These are phyloP conservation scores for Cephalopachus bancanus DNA, from an alignment of 2,797 vertebrate genomes.

Conservation along the genomic window DNA sequence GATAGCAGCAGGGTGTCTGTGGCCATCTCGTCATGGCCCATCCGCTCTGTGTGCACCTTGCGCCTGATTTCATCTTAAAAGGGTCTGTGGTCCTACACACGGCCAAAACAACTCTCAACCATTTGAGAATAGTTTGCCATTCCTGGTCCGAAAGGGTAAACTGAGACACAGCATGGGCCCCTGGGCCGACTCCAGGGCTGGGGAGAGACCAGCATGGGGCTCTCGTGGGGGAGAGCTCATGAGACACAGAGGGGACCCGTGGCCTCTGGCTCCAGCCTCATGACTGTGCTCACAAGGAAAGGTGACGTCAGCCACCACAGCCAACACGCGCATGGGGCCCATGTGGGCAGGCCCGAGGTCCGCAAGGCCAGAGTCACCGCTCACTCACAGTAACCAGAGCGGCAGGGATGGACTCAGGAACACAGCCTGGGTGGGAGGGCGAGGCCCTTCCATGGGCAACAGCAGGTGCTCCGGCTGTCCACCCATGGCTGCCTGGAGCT, in stretches of 20 bases:
- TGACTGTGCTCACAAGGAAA: not conserved
- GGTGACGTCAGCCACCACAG: fast-evolving
- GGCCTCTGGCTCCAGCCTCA: not conserved
- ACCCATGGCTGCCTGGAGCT: not conserved
- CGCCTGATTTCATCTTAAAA: fast-evolving
- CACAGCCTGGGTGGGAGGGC: fast-evolving
- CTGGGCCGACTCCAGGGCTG: not conserved
- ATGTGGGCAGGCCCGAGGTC: not conserved
- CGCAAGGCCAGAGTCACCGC: not conserved
- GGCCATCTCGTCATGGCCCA: fast-evolving
- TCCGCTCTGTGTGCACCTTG: not conserved
- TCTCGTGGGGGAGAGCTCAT: not conserved
- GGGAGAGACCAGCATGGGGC: not conserved
- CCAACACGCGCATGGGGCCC: too few species aligned
- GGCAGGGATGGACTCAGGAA: not conserved
- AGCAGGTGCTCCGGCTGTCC: not conserved
- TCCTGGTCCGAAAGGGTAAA: not conserved
- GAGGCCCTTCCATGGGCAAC: too few species aligned
- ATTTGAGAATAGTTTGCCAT: not conserved
- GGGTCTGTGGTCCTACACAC: too few species aligned
- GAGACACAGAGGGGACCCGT: not conserved
- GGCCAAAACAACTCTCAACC: fast-evolving
- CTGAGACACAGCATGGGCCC: not conserved
- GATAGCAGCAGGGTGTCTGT: fast-evolving
- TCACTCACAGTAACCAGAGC: not conserved